A percentile compares a stretch with the other conserved stretches of the same genome.
Conservation (phyloP, 2,113 vertebrate genomes). For the Hipposideros armiger region DNA sequence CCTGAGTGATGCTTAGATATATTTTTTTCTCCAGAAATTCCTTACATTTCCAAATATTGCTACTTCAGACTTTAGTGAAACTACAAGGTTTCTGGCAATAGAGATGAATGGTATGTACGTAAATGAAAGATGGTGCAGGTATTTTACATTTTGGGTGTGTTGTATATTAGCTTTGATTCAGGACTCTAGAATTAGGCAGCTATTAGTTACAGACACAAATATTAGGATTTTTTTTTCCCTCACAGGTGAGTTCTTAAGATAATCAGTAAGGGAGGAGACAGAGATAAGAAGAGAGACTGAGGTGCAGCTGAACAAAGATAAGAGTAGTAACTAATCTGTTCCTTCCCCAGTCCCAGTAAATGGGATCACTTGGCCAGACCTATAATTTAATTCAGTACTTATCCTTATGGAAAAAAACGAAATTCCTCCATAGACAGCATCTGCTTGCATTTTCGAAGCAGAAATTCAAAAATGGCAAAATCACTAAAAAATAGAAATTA, state of each 20-base stretch:
- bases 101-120: neutral
- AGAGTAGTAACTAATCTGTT: neutral
- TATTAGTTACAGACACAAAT: neutral
- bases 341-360: neutral
- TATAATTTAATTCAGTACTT: conserved; percentile 1
- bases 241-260: conserved; percentile 44
- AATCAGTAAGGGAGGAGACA: conserved; percentile 1
- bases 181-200: neutral
- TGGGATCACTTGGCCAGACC: neutral
- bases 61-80: neutral
- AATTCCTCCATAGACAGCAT: neutral
- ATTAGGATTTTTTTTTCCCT: neutral
- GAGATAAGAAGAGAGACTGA: neutral
- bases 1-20: neutral
- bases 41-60: conserved; percentile 1
- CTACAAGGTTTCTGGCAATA: neutral
- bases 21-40: neutral
- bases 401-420: neutral
- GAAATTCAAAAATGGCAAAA: neutral
- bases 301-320: conserved; percentile 24
- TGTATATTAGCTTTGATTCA: neutral
- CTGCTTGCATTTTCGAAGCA: conserved; percentile 1
- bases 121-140: neutral
- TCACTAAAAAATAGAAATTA: neutral
- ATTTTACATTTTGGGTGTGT: neutral